Evolutionary conservation across 2,797 vertebrate genomes (phyloP), one percentile per base, ranked within the genome.

Genomic region (Lemur catta): DNA sequence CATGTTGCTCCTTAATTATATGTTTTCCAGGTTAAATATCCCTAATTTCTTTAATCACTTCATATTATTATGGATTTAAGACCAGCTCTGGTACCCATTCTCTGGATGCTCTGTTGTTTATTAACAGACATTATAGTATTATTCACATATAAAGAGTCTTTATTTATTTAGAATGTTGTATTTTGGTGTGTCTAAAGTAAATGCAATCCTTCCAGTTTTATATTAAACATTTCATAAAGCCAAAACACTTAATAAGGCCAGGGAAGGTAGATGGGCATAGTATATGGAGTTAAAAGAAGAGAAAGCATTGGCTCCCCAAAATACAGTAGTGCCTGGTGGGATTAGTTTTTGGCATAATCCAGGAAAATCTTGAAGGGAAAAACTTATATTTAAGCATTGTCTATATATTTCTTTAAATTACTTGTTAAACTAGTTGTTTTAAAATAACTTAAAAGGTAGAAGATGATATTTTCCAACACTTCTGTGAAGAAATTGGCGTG

Each of bases 401-500:
- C 63, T 92, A 0, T 95, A n/a, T 92, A 59, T 69, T 91, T 91
- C 71, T 86, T 52, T 69, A 92, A 95, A n/a, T 46, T 84, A 38
- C 18, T 84, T 78, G 57, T 74, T 91, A 91, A 96, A 84, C 46
- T 24, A 69, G 0, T 95, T 96, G 24, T 93, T 93, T 89, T 78
- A 17, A 95, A 96, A 96, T 15, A 4, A 61, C 85, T 97, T 97
- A 50, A 74, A 98, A 99, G 99, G 98, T 99, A 55, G 99, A 99
- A 98, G 99, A 99, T 97, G 35, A 33, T 80, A 99, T 99, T 97
- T 99, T 99, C 98, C 97, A 1, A 80, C 98, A 99, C 65, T 99
- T 99, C 98, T 99, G 99, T 97, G 98, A 98, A 96, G 99, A 99
- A 98, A 99, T 99, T 15, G 99, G 99, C 1, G 98, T 99, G 93